Evolutionary conservation across 2,113 vertebrate genomes (phyloP).

Genomic region (Silurus meridionalis): DNA sequence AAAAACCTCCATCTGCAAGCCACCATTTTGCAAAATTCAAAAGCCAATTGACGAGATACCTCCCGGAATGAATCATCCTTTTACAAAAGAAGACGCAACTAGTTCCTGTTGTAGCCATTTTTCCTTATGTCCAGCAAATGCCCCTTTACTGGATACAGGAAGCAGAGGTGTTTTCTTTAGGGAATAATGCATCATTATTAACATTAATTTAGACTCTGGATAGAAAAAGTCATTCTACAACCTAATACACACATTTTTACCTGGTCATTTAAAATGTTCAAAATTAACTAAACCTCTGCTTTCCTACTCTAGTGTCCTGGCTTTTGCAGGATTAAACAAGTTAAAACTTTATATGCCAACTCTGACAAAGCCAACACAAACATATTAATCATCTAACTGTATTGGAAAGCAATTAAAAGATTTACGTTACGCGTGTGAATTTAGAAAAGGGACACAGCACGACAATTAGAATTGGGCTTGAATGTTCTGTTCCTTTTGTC

Average conservation of each 20-base stretch:
- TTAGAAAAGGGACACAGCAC: conserved; percentile 16
- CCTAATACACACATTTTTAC: neutral
- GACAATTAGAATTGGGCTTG: conserved; percentile 13
- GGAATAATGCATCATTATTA: neutral
- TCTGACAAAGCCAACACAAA: conserved; percentile 22
- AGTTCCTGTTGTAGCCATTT: conserved; percentile 57
- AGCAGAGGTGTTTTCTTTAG: conserved; percentile 10
- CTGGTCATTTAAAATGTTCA: neutral
- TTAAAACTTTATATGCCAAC: conserved; percentile 42
- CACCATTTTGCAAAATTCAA: conserved; percentile 48
- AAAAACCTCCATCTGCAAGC: conserved; percentile 45
- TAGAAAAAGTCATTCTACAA: neutral
- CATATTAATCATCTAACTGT: conserved; percentile 23
- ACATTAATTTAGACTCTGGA: neutral
- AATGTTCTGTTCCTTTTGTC: conserved; percentile 20
- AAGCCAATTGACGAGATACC: conserved; percentile 57
- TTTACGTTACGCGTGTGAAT: conserved; percentile 21
- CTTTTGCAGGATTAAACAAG: conserved; percentile 27
- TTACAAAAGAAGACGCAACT: conserved; percentile 29
- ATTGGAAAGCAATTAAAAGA: neutral
- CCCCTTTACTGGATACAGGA: conserved; percentile 37
- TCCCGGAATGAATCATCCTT: conserved; percentile 34
- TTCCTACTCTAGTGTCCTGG: conserved; percentile 38
- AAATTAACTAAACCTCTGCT: conserved; percentile 15
- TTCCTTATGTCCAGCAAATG: conserved; percentile 40